Conservation (phyloP, 2,113 vertebrate species). For the Gnathonemus longibarbis region DNA sequence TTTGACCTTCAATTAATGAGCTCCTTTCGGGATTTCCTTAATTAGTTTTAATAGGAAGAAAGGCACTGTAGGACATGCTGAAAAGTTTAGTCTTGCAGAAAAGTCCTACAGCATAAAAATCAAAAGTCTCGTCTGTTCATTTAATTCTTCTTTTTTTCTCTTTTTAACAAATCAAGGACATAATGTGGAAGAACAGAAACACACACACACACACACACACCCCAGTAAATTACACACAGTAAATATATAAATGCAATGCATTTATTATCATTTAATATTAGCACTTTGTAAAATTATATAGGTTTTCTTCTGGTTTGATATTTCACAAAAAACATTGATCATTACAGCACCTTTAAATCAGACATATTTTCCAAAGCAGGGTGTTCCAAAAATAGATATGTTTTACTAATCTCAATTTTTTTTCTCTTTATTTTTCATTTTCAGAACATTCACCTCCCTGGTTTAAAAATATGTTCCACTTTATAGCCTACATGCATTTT, state of each 20-base stretch:
- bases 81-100: background rate
- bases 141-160: background rate
- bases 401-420: too few species aligned
- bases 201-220: background rate
- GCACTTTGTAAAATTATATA: too few species aligned
- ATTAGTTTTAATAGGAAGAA: conserved; percentile 15
- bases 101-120: background rate
- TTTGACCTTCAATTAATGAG: conserved; percentile 36
- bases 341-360: too few species aligned
- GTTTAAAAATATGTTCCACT: too few species aligned
- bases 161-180: background rate
- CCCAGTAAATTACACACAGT: background rate
- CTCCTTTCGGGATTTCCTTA: conserved; percentile 27
- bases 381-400: too few species aligned
- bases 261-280: too few species aligned
- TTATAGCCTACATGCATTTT: too few species aligned
- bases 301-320: background rate
- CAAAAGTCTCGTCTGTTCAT: background rate
- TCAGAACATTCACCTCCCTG: too few species aligned
- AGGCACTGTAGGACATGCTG: background rate
- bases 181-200: background rate
- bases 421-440: too few species aligned
- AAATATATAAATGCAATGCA: background rate
- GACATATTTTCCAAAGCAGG: too few species aligned
- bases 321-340: background rate